Conservation (phyloP, 2,888 invertebrate species). For the Phyto melanocephala region DNA sequence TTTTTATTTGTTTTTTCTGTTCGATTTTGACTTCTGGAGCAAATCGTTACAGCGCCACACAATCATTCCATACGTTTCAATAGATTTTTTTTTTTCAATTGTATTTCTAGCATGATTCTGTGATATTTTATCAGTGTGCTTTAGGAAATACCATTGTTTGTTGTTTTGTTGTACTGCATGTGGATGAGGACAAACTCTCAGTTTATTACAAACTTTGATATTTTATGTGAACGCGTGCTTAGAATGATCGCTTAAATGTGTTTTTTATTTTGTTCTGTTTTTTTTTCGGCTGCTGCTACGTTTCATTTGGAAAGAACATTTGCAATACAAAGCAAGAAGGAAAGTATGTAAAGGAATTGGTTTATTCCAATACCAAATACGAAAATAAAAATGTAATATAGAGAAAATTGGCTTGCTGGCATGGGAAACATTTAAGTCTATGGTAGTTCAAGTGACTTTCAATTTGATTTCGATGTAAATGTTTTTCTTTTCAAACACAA, state of each 20-base stretch:
- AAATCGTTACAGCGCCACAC: constrained; percentile 62
- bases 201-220: constrained; percentile 67
- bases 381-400: constrained; percentile 48
- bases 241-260: constrained; percentile 64
- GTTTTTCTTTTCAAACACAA: too few relatives aligned
- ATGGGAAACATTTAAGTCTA: neutral
- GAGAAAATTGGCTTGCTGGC: constrained; percentile 18
- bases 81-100: constrained; percentile 38
- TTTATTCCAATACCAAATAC: constrained; percentile 41
- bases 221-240: constrained; percentile 72
- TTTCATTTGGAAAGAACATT: constrained; percentile 47
- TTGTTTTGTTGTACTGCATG: constrained; percentile 28
- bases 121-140: constrained; percentile 47
- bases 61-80: constrained; percentile 60
- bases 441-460: too few relatives aligned
- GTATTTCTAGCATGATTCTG: constrained; percentile 25
- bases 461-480: too few relatives aligned
- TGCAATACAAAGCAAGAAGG: constrained; percentile 23
- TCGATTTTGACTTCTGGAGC: constrained; percentile 49
- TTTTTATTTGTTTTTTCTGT: constrained; percentile 38
- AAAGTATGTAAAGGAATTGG: constrained; percentile 24
- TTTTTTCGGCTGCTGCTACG: neutral
- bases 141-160: constrained; percentile 23
- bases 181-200: constrained; percentile 64
- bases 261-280: neutral